Evolutionary conservation across 2,888 invertebrate genomes (phyloP), one percentile per base, ranked within the genome.

Genomic region (Noctuana brunneofusca): DNA sequence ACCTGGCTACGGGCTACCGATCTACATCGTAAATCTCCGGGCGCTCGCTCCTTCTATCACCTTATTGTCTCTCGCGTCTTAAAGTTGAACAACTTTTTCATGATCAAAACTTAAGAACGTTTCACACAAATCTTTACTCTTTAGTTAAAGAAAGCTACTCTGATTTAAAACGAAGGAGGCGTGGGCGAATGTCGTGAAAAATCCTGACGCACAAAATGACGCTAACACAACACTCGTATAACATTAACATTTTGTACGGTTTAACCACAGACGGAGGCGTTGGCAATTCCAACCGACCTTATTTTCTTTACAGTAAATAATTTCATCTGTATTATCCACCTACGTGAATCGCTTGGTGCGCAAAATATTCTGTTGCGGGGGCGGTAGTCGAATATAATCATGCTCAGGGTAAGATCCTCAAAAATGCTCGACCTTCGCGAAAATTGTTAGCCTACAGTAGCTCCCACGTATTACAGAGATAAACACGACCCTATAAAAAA

Each of bases 1-100:
- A 82, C 80, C 79, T 72, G 69, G 76, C 78, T 75, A 77, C 79
- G 72, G 69, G 76, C 78, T 75, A 77, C 79, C 74, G 79, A 75
- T 74, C 74, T 71, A 72, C 43, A 32, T 77, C 80, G 80, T 83
- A 83, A 85, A 85, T 83, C 84, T 78, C 16, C 12, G 9, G 22
- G 8, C 16, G 67, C 79, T 80, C 78, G 78, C 76, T 48, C 43
- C 20, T 74, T 71, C 70, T 69, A 71, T 55, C 55, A 50, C 20
- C 12, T 50, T 62, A 49, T 62, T 55, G 30, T 56, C 41, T 55
- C 16, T 11, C 18, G 5, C 20, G 5, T 18, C 14, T 70, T 67
- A 64, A 74, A 78, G 81, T 81, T 81, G 78, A 83, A 80, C 76
- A 82, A 79, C 81, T 78, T 43, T 11, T 38, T 14, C 14, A 35